phyloP scores from a whole-genome alignment of 2,888 invertebrate species.

The Dasysyrphus albostriatus region DNA sequence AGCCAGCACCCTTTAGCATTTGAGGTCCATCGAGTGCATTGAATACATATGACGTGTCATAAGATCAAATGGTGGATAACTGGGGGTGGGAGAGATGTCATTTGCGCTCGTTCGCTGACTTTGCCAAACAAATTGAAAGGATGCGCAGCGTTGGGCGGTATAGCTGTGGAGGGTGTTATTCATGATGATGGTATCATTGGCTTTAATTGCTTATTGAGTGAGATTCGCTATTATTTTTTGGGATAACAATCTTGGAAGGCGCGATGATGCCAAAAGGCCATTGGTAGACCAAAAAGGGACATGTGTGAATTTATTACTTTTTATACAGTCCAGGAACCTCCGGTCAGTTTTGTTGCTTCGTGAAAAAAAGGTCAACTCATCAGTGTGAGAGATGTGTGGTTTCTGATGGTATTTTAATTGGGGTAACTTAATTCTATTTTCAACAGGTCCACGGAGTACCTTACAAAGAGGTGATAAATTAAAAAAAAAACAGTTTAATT shows the following conservation, averaged over 20 bases:
- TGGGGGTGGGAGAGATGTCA: slow-evolving; percentile 54
- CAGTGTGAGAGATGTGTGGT: background rate
- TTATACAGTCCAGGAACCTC: background rate
- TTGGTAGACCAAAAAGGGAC: background rate
- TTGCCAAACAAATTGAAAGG: slow-evolving; percentile 30
- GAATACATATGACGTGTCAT: slow-evolving; percentile 71
- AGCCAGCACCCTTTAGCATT: slow-evolving; percentile 59
- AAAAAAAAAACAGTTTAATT: background rate
- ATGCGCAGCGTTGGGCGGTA: background rate
- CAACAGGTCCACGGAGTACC: background rate
- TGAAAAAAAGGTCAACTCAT: background rate
- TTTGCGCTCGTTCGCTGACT: slow-evolving; percentile 43
- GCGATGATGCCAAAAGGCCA: background rate
- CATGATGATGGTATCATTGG: slow-evolving; percentile 54
- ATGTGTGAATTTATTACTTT: slow-evolving; percentile 13
- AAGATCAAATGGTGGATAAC: slow-evolving; percentile 73
- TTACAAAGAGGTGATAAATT: background rate
- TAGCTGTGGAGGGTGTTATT: slow-evolving; percentile 14
- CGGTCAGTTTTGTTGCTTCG: background rate
- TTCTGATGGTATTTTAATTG: background rate
- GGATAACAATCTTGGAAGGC: slow-evolving; percentile 38
- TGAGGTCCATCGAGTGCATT: slow-evolving; percentile 67
- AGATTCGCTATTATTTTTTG: slow-evolving; percentile 46
- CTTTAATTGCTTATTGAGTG: slow-evolving; percentile 60
- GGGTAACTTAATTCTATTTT: background rate